Conservation (phyloP, 2,113 vertebrate species). For the Cyanistes caeruleus region DNA sequence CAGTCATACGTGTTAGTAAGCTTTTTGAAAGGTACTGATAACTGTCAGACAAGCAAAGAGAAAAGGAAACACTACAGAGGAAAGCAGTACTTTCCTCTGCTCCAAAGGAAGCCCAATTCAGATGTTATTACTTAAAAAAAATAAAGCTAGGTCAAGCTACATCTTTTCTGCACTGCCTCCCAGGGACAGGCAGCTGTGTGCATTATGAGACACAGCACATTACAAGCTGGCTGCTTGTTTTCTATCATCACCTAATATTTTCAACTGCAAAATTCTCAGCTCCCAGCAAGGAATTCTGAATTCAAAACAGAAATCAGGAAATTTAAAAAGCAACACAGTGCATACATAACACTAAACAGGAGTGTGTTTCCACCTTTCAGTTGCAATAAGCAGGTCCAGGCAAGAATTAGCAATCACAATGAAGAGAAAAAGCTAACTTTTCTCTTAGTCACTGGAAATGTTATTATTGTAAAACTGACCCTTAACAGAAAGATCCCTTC, state of each 20-base stretch:
- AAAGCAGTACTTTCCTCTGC: neutral
- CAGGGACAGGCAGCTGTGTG: neutral
- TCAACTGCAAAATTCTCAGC: neutral
- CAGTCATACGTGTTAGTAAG: neutral
- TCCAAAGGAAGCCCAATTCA: neutral
- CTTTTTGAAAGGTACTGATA: neutral
- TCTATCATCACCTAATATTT: neutral
- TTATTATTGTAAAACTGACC: neutral
- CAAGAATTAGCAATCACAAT: neutral
- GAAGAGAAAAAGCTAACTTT: neutral
- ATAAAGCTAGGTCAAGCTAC: neutral
- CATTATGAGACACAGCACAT: neutral
- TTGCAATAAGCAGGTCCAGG: neutral
- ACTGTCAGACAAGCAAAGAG: neutral
- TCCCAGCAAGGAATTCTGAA: neutral
- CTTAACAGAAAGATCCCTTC: neutral
- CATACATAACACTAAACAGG: neutral
- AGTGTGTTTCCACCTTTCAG: neutral
- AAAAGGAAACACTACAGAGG: neutral
- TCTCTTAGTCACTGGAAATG: neutral
- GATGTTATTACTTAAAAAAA: neutral
- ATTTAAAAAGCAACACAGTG: neutral
- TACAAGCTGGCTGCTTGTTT: neutral
- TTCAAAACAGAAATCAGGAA: neutral
- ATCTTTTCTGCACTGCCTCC: neutral